Conservation (phyloP, 2,888 invertebrate species). For the Rhaphigaster nebulosa region DNA sequence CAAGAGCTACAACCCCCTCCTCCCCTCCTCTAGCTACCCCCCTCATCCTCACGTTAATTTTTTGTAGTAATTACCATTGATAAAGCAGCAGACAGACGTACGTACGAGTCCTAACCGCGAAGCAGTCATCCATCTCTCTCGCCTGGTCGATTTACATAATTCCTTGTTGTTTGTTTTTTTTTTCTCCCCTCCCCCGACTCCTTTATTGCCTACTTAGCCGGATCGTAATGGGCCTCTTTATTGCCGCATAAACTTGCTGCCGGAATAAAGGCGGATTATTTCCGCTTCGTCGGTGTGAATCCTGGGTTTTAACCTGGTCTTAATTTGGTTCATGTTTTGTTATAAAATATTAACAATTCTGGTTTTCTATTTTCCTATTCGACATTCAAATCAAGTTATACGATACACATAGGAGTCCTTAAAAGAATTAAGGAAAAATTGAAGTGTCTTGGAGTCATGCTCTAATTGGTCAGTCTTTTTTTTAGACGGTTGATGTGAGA, state of each 20-base stretch:
- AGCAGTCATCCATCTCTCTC: neutral
- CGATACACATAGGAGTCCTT: neutral
- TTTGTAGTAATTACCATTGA: conserved; percentile 47
- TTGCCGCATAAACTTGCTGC: neutral
- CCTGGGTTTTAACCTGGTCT: neutral
- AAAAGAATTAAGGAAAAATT: too few relatives aligned
- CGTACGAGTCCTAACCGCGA: neutral
- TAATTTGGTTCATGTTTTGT: neutral
- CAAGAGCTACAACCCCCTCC: conserved; percentile 31
- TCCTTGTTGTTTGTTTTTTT: neutral
- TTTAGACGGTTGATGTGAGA: too few relatives aligned
- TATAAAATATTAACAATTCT: neutral
- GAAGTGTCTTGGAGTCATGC: too few relatives aligned
- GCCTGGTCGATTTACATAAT: conserved; percentile 8
- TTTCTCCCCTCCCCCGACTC: neutral
- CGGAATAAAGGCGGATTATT: conserved; percentile 16
- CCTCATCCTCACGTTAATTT: neutral
- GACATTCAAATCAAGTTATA: too few relatives aligned
- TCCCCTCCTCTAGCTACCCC: neutral
- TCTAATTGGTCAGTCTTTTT: too few relatives aligned
- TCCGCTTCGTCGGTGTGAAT: neutral
- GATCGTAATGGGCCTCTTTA: conserved; percentile 13
- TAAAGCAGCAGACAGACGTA: neutral
- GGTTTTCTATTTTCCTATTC: neutral
- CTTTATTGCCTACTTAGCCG: conserved; percentile 17